phyloP scores from a whole-genome alignment of 92 coral and sea anemone genomes.

The Palythoa grandis region DNA sequence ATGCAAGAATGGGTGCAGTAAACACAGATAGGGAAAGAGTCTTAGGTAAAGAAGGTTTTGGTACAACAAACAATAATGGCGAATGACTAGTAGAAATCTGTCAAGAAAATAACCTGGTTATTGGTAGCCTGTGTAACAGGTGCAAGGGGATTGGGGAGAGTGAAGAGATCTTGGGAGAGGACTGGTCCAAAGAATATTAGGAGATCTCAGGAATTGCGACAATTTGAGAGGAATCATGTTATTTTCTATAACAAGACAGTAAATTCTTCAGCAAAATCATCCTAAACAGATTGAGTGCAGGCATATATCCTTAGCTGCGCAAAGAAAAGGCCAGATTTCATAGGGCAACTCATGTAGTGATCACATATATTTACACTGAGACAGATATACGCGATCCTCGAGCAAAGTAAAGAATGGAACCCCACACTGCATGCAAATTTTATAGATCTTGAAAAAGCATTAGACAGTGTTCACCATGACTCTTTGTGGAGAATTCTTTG shows the following conservation, averaged over 20 bases:
- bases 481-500: slow-evolving; percentile 10
- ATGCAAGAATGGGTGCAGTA: slow-evolving; percentile 16
- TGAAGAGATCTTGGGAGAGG: no score
- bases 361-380: slow-evolving; percentile 14
- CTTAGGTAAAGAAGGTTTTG: slow-evolving; percentile 6
- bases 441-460: slow-evolving; percentile 12
- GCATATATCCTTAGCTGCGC: slow-evolving; percentile 24
- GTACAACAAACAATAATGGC: not conserved
- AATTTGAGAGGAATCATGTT: not conserved
- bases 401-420: slow-evolving; percentile 7
- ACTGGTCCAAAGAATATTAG: slow-evolving; percentile 26
- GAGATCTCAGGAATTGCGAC: not conserved
- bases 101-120: not conserved
- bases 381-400: slow-evolving; percentile 3
- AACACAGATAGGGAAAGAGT: slow-evolving; percentile 9
- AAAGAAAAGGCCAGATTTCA: slow-evolving; percentile 5
- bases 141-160: no score
- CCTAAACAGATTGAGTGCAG: slow-evolving; percentile 12
- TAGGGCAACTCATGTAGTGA: slow-evolving; percentile 3
- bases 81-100: not conserved
- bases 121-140: no score
- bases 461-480: slow-evolving; percentile 4
- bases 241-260: not conserved
- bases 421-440: slow-evolving; percentile 10
- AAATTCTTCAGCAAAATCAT: not conserved